Evolutionary conservation across 2,888 invertebrate genomes (phyloP).

Genomic region (Megaustenia siamemsis): DNA sequence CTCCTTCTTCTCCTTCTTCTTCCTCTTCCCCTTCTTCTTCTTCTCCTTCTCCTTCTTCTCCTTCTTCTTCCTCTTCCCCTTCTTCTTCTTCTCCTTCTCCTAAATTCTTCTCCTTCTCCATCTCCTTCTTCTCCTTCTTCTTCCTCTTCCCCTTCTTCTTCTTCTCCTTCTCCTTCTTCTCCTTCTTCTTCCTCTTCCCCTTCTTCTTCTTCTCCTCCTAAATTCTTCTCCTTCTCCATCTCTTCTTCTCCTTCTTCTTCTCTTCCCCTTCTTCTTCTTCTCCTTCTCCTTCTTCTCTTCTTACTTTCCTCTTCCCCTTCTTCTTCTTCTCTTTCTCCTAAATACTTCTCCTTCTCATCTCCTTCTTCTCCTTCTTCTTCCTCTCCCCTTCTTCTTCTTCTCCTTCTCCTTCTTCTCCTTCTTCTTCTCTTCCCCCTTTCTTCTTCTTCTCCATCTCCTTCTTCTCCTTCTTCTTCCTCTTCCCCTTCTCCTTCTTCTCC

Average conservation of each 20-base stretch:
- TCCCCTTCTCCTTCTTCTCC: not conserved
- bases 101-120: constrained; percentile 9
- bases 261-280: not conserved
- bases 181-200: not conserved
- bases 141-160: not conserved
- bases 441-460: not conserved
- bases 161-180: not conserved
- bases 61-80: not conserved
- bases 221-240: too few relatives aligned
- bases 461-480: not conserved
- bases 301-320: not conserved
- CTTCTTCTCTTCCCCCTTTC: too few relatives aligned
- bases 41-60: not conserved
- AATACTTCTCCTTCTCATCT: not conserved
- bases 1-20: not conserved
- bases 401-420: not conserved
- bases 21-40: not conserved
- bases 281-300: too few relatives aligned
- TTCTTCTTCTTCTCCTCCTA: too few relatives aligned
- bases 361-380: not conserved
- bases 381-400: not conserved
- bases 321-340: not conserved
- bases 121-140: not conserved
- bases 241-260: too few relatives aligned
- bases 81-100: not conserved